Evolutionary conservation across 2,888 invertebrate genomes (phyloP).

Genomic region (Limnephilus marmoratus): DNA sequence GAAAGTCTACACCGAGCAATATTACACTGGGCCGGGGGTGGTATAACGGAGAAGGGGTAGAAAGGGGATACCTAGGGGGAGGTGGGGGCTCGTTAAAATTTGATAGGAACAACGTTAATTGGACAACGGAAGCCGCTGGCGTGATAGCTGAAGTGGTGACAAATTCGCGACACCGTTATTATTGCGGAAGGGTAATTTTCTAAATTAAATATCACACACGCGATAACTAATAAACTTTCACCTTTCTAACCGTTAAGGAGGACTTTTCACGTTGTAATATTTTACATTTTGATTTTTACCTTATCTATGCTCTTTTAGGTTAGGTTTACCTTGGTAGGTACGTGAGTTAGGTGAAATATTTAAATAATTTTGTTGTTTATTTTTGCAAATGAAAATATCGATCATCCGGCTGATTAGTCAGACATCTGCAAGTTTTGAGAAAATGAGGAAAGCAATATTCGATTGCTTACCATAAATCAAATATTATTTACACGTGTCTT

Average conservation of each 20-base stretch:
- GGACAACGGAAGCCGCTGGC: slow-evolving; percentile 65
- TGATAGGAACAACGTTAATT: slow-evolving; percentile 67
- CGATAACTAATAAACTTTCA: neutral
- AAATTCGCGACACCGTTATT: slow-evolving; percentile 39
- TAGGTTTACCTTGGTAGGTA: neutral
- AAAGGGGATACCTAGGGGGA: neutral
- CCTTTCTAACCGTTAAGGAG: neutral
- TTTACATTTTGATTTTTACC: too few species aligned
- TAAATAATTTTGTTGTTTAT: too few species aligned
- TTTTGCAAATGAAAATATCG: too few species aligned
- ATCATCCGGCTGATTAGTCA: too few species aligned
- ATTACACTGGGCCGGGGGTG: slow-evolving; percentile 37
- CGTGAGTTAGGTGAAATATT: neutral
- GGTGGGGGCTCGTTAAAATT: slow-evolving; percentile 67
- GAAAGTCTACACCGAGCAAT: slow-evolving; percentile 64
- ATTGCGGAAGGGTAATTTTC: slow-evolving; percentile 40
- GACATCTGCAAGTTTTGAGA: too few species aligned
- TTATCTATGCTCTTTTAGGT: too few species aligned
- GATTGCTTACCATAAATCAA: too few species aligned
- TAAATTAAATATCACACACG: neutral
- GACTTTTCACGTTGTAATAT: neutral
- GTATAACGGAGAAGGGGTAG: slow-evolving; percentile 46
- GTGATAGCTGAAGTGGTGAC: slow-evolving; percentile 48
- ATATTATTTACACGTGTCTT: too few species aligned
- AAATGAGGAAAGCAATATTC: too few species aligned